Percentiles rank a stretch among this genome's conserved stretches.
phyloP scores from a whole-genome alignment of 2,113 vertebrate genomes.

The Centropristis striata region DNA sequence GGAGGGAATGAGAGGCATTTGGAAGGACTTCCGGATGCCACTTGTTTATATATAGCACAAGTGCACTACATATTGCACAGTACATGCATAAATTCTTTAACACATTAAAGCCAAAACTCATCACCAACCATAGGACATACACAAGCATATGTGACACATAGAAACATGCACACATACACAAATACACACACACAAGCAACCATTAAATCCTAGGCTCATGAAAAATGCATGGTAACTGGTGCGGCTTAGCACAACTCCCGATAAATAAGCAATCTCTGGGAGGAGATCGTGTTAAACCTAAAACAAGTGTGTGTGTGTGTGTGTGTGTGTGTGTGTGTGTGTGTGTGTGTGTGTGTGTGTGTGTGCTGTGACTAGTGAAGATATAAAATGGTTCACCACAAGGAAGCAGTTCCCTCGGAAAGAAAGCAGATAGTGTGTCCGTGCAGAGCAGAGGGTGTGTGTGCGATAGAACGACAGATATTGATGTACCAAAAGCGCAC shows the following conservation, averaged over 20 bases:
- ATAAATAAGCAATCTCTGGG: slow-evolving; percentile 81
- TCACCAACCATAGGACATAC: slow-evolving; percentile 35
- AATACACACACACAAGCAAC: slow-evolving; percentile 46
- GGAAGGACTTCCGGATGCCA: slow-evolving; percentile 43
- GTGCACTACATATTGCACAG: slow-evolving; percentile 44
- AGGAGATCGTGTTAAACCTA: slow-evolving; percentile 69
- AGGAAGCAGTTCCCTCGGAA: slow-evolving; percentile 45
- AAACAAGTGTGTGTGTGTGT: slow-evolving; percentile 49
- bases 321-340: not conserved
- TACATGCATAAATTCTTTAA: slow-evolving; percentile 66
- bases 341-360: slow-evolving; percentile 19
- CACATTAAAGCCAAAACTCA: slow-evolving; percentile 65
- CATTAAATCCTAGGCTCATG: slow-evolving; percentile 76
- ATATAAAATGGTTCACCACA: slow-evolving; percentile 58
- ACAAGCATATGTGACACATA: slow-evolving; percentile 49
- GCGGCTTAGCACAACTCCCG: slow-evolving; percentile 71
- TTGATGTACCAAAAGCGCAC: slow-evolving; percentile 6
- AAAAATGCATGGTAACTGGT: slow-evolving; percentile 81
- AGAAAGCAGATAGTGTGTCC: slow-evolving; percentile 50
- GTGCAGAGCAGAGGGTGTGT: slow-evolving; percentile 19
- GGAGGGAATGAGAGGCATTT: slow-evolving; percentile 28
- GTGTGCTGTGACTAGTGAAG: slow-evolving; percentile 16
- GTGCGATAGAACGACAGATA: slow-evolving; percentile 31
- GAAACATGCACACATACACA: slow-evolving; percentile 22
- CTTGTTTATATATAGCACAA: slow-evolving; percentile 66